These are phyloP conservation scores for Helarctos malayanus DNA, from an alignment of 2,797 vertebrate genomes.

Conservation along the genomic window DNA sequence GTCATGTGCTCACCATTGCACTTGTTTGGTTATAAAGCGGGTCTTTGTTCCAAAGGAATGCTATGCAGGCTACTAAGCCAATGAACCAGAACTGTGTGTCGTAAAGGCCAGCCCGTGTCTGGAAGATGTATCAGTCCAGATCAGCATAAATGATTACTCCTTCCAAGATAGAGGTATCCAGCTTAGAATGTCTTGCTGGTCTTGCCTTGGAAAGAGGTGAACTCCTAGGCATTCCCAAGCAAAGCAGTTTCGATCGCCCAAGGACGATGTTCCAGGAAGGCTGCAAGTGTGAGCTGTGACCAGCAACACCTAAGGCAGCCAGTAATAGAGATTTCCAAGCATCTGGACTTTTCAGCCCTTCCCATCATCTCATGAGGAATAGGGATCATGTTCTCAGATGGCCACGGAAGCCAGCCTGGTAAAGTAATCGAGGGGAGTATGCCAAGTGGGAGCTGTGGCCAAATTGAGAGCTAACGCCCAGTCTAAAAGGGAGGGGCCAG, in stretches of 20 bases:
- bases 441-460: neutral
- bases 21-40: neutral
- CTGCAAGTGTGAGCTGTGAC: neutral
- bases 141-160: neutral
- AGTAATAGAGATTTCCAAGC: conserved; percentile 60
- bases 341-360: conserved; percentile 44
- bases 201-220: conserved; percentile 1
- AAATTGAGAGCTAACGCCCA: conserved; percentile 5
- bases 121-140: neutral
- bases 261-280: neutral
- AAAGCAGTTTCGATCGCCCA: neutral
- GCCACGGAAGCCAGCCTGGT: conserved; percentile 26
- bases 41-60: neutral
- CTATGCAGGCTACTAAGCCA: neutral
- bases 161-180: neutral
- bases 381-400: conserved; percentile 51
- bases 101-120: neutral
- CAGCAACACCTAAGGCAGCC: conserved; percentile 17
- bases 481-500: conserved; percentile 33
- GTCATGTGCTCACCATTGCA: neutral
- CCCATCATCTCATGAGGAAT: neutral
- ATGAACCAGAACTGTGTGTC: neutral
- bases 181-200: neutral
- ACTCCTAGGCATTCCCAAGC: conserved; percentile 26
- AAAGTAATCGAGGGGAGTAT: conserved; percentile 64